Conservation (phyloP, 2,797 vertebrate genomes). For the Babyrousa celebensis region DNA sequence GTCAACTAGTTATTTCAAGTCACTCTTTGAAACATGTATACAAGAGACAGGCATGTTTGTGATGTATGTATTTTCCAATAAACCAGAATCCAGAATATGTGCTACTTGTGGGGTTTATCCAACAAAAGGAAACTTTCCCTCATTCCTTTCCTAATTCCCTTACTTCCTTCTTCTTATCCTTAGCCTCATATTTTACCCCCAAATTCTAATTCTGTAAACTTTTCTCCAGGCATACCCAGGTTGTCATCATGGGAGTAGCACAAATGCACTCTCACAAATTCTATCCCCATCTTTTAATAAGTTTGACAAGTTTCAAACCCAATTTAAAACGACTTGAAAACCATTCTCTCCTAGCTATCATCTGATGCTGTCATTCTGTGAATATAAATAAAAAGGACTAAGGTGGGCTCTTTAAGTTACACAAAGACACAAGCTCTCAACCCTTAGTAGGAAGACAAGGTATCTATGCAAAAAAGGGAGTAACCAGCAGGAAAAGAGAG, state of each 20-base stretch:
- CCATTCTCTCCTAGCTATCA: background rate
- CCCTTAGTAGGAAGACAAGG: background rate
- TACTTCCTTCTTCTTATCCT: background rate
- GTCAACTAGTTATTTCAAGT: background rate
- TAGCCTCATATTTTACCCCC: background rate
- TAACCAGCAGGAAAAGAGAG: background rate
- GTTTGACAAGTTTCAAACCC: slow-evolving; percentile 3
- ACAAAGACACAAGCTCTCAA: background rate
- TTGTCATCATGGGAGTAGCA: accelerated
- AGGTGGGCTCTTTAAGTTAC: background rate
- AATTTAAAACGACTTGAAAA: slow-evolving; percentile 35
- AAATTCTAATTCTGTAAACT: background rate
- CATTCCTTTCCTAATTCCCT: background rate
- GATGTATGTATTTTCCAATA: background rate
- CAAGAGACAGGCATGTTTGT: background rate
- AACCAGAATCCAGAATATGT: background rate
- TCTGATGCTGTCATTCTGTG: slow-evolving; percentile 27
- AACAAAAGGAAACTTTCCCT: background rate
- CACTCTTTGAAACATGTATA: background rate
- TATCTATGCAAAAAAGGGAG: background rate
- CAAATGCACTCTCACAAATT: background rate
- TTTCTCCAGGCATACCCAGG: background rate
- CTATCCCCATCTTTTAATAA: background rate
- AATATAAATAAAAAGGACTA: background rate
- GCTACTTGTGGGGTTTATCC: no score